Percentiles rank a stretch among this genome's conserved stretches.
These are phyloP conservation scores for Aphrophora alni DNA, from an alignment of 2,888 invertebrate genomes.

Conservation along the genomic window DNA sequence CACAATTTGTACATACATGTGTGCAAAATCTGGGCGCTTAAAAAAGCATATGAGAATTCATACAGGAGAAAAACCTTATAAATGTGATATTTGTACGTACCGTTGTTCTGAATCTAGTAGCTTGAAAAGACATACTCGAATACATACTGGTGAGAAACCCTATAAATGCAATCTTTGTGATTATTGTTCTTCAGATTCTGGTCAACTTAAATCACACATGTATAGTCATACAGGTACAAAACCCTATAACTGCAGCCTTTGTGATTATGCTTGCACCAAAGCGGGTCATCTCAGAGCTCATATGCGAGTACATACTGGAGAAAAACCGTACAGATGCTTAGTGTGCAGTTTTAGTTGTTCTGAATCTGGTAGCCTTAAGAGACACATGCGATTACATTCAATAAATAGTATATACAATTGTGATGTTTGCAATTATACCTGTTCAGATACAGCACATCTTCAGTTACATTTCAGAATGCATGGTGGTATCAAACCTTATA, in stretches of 20 bases:
- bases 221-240: slow-evolving; percentile 26
- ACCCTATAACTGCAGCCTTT: slow-evolving; percentile 18
- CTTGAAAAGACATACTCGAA: slow-evolving; percentile 19
- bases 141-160: slow-evolving; percentile 8
- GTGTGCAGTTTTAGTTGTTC: slow-evolving; percentile 27
- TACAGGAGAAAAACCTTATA: slow-evolving; percentile 27
- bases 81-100: slow-evolving; percentile 24
- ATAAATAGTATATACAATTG: background rate
- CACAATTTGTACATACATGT: background rate
- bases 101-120: slow-evolving; percentile 22
- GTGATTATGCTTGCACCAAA: slow-evolving; percentile 22
- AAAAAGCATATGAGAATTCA: slow-evolving; percentile 30
- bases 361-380: slow-evolving; percentile 11
- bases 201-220: slow-evolving; percentile 26
- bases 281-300: slow-evolving; percentile 27
- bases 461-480: background rate
- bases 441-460: slow-evolving; percentile 14
- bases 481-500: background rate
- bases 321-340: slow-evolving; percentile 22
- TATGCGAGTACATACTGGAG: slow-evolving; percentile 29
- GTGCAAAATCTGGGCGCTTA: slow-evolving; percentile 19
- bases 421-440: slow-evolving; percentile 16
- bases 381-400: slow-evolving; percentile 3
- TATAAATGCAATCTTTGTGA: slow-evolving; percentile 19
- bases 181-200: slow-evolving; percentile 10